Evolutionary conservation across 2,888 invertebrate genomes (phyloP).

Genomic region (Rugalucina vietnamica): DNA sequence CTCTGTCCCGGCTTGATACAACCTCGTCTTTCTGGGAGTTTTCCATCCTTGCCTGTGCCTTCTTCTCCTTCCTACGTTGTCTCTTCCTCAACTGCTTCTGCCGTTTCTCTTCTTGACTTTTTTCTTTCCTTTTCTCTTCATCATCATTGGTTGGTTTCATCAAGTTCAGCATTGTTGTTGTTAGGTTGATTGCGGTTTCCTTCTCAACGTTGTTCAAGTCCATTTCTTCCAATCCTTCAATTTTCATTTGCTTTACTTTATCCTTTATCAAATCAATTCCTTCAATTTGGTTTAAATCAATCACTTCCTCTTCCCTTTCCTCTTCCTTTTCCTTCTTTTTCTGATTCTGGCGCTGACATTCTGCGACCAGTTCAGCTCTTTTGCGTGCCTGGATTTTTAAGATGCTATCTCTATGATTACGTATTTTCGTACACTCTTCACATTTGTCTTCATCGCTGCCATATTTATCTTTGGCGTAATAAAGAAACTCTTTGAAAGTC

Average conservation of each 20-base stretch:
- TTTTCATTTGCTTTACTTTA: no score
- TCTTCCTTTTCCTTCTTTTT: not conserved
- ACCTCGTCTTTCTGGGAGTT: not conserved
- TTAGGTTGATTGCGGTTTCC: no score
- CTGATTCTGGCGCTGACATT: not conserved
- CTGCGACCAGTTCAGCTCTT: no score
- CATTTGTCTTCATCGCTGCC: constrained; percentile 58
- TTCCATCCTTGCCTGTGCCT: not conserved
- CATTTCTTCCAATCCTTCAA: no score
- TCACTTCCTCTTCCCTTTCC: not conserved
- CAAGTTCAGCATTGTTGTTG: no score
- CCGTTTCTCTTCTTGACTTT: not conserved
- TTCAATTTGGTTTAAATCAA: not conserved
- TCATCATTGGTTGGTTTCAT: no score
- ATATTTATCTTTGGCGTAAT: constrained; percentile 63
- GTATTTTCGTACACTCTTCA: constrained; percentile 42
- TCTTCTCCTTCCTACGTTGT: not conserved
- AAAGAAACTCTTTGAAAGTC: constrained; percentile 66
- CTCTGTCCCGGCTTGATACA: not conserved
- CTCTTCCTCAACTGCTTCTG: not conserved
- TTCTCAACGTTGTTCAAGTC: not conserved
- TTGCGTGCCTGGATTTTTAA: not conserved
- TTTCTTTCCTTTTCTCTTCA: not conserved
- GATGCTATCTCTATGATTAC: not conserved
- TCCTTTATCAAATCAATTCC: not conserved